Percentiles rank a stretch among this genome's conserved stretches.
Evolutionary conservation across 2,888 invertebrate species (phyloP).

Genomic region (Capitulum mitella): DNA sequence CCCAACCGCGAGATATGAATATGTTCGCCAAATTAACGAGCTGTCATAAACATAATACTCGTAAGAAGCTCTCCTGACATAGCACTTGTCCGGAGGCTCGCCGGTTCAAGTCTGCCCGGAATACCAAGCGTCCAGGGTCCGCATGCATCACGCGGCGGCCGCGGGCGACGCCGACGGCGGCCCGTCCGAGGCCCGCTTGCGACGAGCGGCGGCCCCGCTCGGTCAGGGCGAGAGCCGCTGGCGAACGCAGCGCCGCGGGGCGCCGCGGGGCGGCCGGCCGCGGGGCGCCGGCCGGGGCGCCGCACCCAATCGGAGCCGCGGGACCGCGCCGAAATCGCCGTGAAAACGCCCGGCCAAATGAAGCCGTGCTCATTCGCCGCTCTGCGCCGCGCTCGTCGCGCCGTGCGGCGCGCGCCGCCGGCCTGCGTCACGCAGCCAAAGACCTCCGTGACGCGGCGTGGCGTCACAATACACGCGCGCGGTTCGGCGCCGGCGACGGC

Average conservation of each 20-base stretch:
- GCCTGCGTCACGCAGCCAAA: too few relatives aligned
- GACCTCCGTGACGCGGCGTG: too few relatives aligned
- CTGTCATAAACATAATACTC: neutral
- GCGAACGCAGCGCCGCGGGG: neutral
- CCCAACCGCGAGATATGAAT: neutral
- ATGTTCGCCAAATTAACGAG: neutral
- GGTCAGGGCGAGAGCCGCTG: neutral
- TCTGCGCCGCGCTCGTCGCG: neutral
- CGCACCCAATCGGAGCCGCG: neutral
- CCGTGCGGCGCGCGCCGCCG: neutral
- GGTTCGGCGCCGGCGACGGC: too few relatives aligned
- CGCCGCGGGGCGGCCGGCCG: neutral
- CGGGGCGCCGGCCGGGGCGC: neutral
- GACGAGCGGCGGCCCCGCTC: neutral
- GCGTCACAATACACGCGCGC: too few relatives aligned
- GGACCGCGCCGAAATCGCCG: neutral
- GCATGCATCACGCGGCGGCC: too few relatives aligned
- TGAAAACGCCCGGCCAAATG: neutral
- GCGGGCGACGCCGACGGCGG: neutral
- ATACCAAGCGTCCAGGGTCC: too few relatives aligned
- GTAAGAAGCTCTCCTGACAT: neutral
- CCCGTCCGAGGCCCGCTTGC: neutral
- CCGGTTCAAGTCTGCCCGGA: too few relatives aligned
- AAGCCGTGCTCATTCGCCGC: neutral
- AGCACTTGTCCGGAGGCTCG: too few relatives aligned